Percentiles rank a stretch among this genome's conserved stretches.
phyloP scores from a whole-genome alignment of 1,140 invertebrate genomes.

The Lasioglossum baleicum region DNA sequence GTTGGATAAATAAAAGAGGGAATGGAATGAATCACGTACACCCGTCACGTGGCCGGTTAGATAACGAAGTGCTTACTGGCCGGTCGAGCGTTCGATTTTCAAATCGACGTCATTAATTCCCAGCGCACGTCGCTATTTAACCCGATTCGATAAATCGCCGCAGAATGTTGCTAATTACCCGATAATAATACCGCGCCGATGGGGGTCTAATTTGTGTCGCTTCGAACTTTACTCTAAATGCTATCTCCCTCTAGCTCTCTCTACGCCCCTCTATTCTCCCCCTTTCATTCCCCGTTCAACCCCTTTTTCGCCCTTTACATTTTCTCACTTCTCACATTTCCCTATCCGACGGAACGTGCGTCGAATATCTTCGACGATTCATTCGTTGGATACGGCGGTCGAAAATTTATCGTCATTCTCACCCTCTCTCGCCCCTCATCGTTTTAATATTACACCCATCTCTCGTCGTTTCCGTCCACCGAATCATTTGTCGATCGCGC shows the following conservation, averaged over 20 bases:
- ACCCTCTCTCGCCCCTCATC: background rate
- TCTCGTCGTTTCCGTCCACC: background rate
- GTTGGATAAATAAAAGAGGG: constrained; percentile 2
- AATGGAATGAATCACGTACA: constrained; percentile 17
- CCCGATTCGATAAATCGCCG: constrained; percentile 46
- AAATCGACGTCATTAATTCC: constrained; percentile 49
- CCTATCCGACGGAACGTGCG: constrained; percentile 16
- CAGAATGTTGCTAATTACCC: constrained; percentile 51
- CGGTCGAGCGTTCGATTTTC: constrained; percentile 22
- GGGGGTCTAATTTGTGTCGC: constrained; percentile 35
- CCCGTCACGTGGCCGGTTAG: constrained; percentile 28
- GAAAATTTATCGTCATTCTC: constrained; percentile 1
- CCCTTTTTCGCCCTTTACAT: background rate
- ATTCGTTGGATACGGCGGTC: background rate
- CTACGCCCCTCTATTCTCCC: too few relatives aligned
- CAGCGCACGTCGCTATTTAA: constrained; percentile 49
- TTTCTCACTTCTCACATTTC: constrained; percentile 14
- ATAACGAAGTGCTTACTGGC: constrained; percentile 39
- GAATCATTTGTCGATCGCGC: background rate
- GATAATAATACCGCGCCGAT: constrained; percentile 42
- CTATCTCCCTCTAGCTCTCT: background rate
- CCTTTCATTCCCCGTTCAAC: background rate
- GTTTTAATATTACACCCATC: background rate
- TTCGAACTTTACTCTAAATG: constrained; percentile 18
- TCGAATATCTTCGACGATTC: constrained; percentile 17